Conservation (phyloP, 2,797 vertebrate genomes). For the Orientallactaga sibirica region DNA sequence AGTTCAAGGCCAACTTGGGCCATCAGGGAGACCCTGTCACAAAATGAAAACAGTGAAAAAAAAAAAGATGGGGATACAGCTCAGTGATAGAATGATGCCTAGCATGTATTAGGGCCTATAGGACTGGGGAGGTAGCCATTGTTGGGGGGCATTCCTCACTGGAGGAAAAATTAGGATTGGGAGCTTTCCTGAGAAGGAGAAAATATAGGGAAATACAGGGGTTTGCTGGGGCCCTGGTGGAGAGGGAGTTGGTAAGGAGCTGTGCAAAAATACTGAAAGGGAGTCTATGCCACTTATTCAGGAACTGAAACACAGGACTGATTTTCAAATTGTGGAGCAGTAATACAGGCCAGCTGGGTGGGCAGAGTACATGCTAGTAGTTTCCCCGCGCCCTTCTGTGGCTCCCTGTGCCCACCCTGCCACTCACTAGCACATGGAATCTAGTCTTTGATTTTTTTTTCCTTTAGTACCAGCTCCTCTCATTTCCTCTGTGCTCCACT, state of each 20-base stretch:
- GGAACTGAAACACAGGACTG: neutral
- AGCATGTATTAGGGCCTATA: neutral
- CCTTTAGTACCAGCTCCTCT: neutral
- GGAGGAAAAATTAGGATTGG: neutral
- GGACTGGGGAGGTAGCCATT: too few relatives aligned
- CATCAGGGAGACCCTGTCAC: neutral
- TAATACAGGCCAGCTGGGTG: too few relatives aligned
- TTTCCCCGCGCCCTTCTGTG: neutral
- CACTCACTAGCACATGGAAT: neutral
- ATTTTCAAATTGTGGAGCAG: neutral
- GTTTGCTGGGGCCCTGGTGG: neutral
- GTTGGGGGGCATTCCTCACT: neutral
- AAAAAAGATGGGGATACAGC: too few relatives aligned
- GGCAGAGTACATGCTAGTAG: neutral
- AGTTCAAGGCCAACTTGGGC: neutral
- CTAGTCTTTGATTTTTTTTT: constrained; percentile 19
- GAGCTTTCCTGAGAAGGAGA: constrained; percentile 1
- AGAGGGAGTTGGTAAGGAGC: too few relatives aligned
- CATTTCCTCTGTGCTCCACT: neutral
- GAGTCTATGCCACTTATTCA: neutral
- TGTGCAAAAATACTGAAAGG: neutral
- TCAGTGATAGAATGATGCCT: too few relatives aligned
- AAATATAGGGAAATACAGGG: accelerated
- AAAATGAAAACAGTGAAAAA: neutral
- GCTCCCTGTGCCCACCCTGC: neutral